Conservation (phyloP, 2,113 vertebrate species). For the Thamnophis sirtalis region DNA sequence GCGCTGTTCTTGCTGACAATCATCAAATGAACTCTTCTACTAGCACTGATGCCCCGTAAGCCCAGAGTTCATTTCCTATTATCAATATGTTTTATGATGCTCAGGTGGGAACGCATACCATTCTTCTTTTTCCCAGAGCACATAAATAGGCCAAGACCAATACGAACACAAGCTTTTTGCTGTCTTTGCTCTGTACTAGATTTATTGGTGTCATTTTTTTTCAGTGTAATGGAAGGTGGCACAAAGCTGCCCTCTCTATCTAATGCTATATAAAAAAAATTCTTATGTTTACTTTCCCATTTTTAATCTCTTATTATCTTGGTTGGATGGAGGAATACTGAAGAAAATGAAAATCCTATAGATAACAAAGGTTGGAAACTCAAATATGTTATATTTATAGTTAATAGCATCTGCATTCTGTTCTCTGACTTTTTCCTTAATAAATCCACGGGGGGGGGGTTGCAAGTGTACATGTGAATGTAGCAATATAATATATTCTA, state of each 20-base stretch:
- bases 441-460: conserved; percentile 22
- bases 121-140: conserved; percentile 52
- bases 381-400: conserved; percentile 29
- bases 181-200: conserved; percentile 40
- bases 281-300: conserved; percentile 40
- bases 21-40: conserved; percentile 37
- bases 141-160: conserved; percentile 48
- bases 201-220: conserved; percentile 54
- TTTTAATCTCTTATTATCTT: conserved; percentile 55
- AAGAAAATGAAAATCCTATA: conserved; percentile 24
- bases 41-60: conserved; percentile 49
- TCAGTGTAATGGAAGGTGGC: conserved; percentile 48
- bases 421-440: conserved; percentile 33
- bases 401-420: conserved; percentile 26
- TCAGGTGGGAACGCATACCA: conserved; percentile 40
- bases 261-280: conserved; percentile 44
- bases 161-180: conserved; percentile 14
- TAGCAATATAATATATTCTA: conserved; percentile 18
- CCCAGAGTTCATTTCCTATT: conserved; percentile 42
- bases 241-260: conserved; percentile 41
- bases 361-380: conserved; percentile 32
- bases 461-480: conserved; percentile 24
- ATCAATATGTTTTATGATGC: conserved; percentile 53
- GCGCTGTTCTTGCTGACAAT: conserved; percentile 19
- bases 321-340: conserved; percentile 28